Conservation (phyloP, 1,140 invertebrate species). For the Phocides pigmalion region DNA sequence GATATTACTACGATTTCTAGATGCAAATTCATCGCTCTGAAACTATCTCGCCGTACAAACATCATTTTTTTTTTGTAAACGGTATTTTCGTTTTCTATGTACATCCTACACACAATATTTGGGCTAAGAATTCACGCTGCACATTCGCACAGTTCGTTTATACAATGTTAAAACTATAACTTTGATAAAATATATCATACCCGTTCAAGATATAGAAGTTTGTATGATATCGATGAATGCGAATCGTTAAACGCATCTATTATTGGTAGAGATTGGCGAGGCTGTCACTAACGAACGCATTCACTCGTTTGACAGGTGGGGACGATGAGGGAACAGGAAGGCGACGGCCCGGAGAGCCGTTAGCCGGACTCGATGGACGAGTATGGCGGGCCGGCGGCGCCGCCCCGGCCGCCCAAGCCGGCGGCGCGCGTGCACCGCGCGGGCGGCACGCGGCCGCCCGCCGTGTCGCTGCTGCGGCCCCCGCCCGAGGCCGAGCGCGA, state of each 20-base stretch:
- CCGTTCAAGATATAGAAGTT: background rate
- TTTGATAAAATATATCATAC: too few relatives aligned
- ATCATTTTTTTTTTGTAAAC: too few relatives aligned
- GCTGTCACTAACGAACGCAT: conserved; percentile 19
- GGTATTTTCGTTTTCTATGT: too few relatives aligned
- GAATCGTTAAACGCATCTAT: background rate
- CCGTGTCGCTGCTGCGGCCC: conserved; percentile 89
- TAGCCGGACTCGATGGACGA: conserved; percentile 82
- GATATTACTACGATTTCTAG: too few relatives aligned
- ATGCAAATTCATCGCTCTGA: too few relatives aligned
- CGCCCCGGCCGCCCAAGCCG: conserved; percentile 86
- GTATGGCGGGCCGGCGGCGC: conserved; percentile 87
- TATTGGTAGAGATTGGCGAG: conserved; percentile 13
- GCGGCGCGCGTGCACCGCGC: conserved; percentile 86
- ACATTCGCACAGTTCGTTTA: too few relatives aligned
- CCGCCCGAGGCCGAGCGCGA: conserved; percentile 90
- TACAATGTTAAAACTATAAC: too few relatives aligned
- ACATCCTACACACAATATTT: too few relatives aligned
- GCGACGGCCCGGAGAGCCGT: conserved; percentile 84
- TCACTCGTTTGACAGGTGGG: conserved; percentile 75
- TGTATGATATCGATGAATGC: background rate
- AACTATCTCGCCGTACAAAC: too few relatives aligned
- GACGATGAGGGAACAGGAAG: conserved; percentile 86
- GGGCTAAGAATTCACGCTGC: too few relatives aligned
- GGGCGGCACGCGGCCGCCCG: conserved; percentile 84